A percentile compares a stretch with the other conserved stretches of the same genome.
These are phyloP conservation scores for Busseola fusca DNA, from an alignment of 2,888 invertebrate genomes.

Conservation along the genomic window DNA sequence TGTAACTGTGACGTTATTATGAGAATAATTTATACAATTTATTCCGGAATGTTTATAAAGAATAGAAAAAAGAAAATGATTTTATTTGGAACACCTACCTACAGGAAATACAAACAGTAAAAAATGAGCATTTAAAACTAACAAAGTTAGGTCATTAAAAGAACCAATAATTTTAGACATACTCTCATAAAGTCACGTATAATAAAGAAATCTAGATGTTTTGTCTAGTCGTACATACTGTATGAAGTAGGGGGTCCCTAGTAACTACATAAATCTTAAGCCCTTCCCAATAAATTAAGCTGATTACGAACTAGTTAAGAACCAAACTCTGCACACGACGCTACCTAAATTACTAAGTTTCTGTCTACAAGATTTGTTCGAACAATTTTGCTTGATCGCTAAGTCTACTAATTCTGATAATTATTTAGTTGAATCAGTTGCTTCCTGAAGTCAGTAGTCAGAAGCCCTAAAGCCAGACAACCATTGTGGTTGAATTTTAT, in stretches of 20 bases:
- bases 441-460: background rate
- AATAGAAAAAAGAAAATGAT: background rate
- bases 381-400: background rate
- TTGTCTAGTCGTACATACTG: background rate
- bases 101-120: background rate
- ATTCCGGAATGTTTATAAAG: background rate
- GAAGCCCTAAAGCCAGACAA: too few relatives aligned
- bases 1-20: background rate
- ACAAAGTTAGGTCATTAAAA: too few relatives aligned
- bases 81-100: background rate
- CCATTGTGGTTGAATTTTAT: too few relatives aligned
- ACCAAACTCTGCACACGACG: conserved; percentile 6
- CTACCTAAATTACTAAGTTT: background rate
- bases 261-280: background rate
- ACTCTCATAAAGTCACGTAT: too few relatives aligned
- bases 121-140: background rate
- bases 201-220: background rate
- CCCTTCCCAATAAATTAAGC: conserved; percentile 2
- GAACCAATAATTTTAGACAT: too few relatives aligned
- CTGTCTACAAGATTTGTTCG: conserved; percentile 11
- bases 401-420: background rate
- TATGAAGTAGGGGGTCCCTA: background rate
- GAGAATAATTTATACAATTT: background rate
- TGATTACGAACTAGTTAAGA: conserved; percentile 3
- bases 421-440: background rate